Evolutionary conservation across 2,113 vertebrate genomes (phyloP).

Genomic region (Pampusana beccarii): DNA sequence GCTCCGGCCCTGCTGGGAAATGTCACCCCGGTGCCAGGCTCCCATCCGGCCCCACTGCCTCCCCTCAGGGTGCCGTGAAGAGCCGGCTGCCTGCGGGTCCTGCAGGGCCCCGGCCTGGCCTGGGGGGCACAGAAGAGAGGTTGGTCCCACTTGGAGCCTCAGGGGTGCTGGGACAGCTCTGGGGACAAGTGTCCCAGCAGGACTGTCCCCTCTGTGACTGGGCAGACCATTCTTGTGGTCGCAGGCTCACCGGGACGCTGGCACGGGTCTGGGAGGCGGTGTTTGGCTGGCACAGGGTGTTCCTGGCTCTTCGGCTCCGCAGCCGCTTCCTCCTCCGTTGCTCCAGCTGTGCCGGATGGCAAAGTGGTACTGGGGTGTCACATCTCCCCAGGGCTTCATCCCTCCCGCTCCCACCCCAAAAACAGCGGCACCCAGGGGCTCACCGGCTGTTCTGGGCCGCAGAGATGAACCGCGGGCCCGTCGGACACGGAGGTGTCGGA

Average conservation of each 20-base stretch:
- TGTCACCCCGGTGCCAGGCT: accelerated
- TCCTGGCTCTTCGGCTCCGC: conserved; percentile 77
- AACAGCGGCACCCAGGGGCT: neutral
- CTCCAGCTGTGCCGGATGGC: neutral
- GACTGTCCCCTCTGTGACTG: accelerated
- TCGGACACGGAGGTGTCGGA: conserved; percentile 90
- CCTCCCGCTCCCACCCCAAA: neutral
- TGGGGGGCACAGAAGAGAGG: neutral
- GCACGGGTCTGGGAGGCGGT: neutral
- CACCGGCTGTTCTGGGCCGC: conserved; percentile 40
- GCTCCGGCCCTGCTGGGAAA: too few species aligned
- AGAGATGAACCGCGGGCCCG: conserved; percentile 74
- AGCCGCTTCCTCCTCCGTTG: conserved; percentile 71
- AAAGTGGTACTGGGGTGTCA: neutral
- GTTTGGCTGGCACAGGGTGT: conserved; percentile 48
- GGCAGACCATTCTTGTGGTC: accelerated
- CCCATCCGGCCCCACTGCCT: accelerated
- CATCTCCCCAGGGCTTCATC: accelerated
- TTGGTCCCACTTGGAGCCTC: too few species aligned
- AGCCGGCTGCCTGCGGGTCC: neutral
- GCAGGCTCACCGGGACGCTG: neutral
- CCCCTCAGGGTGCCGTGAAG: accelerated
- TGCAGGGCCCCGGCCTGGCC: neutral
- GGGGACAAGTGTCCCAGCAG: neutral
- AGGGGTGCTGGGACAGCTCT: neutral